Evolutionary conservation across 2,797 vertebrate genomes (phyloP), one percentile per base, ranked within the genome.

Genomic region (Leptodactylus fallax): DNA sequence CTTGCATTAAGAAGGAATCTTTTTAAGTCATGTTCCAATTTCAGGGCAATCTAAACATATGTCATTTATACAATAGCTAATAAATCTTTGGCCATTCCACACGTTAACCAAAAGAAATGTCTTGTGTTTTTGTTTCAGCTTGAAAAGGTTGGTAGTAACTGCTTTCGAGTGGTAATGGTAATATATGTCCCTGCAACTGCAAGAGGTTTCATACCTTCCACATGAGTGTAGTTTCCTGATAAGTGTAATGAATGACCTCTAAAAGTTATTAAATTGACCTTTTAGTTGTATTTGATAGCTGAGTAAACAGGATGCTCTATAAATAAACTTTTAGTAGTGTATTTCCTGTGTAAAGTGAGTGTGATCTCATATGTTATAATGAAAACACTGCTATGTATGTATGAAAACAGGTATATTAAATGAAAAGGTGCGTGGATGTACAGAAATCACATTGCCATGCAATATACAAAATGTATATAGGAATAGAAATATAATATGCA

Each of bases 231-330:
- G 78, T 47, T 79, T 79, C n/a, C 76, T 27, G 36, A 45, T 27
- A 36, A 80, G 27, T 47, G 27, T 16, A 47, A 21, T 80, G 56
- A 4, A 36, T 36, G 36, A 36, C 36, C 36, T 36, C 36, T 36
- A 36, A 36, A 36, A 36, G n/a, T 61, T 81, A 63, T 61, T 81
- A 45, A 36, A 61, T 45, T 81, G 63, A 45, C 27, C 58, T 63
- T 63, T 63, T 61, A 49, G 6, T 63, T 45, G 36, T 19, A 61
- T 81, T 63, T 80, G 8, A 27, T 45, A 61, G 25, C 7, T 47
- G 36, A 49, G 45, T 81, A 63, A 81, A 81, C 79, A 81, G 79
- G 79, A 81, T 63, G 79, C 61, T 63, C 58, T 81, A 81, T 45
- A 81, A 81, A 81, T 63, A 81, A 45, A 45, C 56, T 61, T 61